Percentiles rank a stretch among this genome's conserved stretches.
Evolutionary conservation across 2,797 vertebrate genomes (phyloP).

Genomic region (Borostomias antarcticus): DNA sequence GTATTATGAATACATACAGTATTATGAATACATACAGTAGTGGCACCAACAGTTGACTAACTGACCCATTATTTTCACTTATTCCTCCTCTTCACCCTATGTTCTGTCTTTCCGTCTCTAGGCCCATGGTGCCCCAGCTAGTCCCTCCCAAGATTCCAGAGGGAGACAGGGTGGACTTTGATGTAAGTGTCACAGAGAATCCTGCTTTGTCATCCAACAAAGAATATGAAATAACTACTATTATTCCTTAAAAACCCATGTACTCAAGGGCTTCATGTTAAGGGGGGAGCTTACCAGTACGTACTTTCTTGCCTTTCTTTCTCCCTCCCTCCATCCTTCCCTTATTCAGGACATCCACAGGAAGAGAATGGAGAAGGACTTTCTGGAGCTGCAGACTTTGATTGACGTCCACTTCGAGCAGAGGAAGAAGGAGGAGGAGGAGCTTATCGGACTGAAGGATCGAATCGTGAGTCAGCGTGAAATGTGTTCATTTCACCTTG

Average conservation of each 20-base stretch:
- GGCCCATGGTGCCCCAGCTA: slow-evolving; percentile 83
- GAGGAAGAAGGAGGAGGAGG: slow-evolving; percentile 90
- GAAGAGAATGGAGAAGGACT: slow-evolving; percentile 92
- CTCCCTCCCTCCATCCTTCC: neutral
- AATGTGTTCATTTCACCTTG: neutral
- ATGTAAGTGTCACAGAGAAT: slow-evolving; percentile 84
- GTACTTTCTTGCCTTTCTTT: neutral
- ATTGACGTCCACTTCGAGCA: slow-evolving; percentile 93
- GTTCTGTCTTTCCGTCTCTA: slow-evolving; percentile 36
- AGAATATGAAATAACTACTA: no score
- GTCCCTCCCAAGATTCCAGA: slow-evolving; percentile 91
- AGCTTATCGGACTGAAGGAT: slow-evolving; percentile 85
- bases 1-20: no score
- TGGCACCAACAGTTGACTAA: neutral
- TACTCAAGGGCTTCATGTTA: no score
- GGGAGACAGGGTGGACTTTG: slow-evolving; percentile 91
- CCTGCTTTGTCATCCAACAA: no score
- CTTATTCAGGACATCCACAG: slow-evolving; percentile 88
- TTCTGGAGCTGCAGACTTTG: slow-evolving; percentile 88
- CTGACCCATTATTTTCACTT: neutral
- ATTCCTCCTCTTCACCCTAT: neutral
- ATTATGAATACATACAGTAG: no score
- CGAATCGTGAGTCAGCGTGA: slow-evolving; percentile 78
- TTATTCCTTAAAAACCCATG: neutral
- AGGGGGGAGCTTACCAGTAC: neutral